Conservation (phyloP, 2,113 vertebrate genomes). For the Gobio gobio region DNA sequence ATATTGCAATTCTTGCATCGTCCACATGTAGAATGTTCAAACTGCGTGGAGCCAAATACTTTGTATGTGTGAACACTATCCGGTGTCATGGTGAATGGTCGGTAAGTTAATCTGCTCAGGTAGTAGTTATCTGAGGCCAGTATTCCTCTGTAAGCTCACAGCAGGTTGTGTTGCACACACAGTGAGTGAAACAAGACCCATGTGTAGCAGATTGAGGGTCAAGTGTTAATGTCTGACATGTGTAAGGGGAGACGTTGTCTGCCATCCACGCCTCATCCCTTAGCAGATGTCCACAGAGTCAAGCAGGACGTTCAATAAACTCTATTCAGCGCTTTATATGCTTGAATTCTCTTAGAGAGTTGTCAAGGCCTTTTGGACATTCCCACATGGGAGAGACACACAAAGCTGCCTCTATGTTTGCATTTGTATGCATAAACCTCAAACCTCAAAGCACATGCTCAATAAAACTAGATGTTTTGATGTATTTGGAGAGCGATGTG, state of each 20-base stretch:
- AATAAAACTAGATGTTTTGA: background rate
- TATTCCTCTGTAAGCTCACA: constrained; percentile 1
- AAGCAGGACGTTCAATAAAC: constrained; percentile 32
- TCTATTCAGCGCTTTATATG: constrained; percentile 43
- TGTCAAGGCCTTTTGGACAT: constrained; percentile 48
- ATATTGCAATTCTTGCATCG: background rate
- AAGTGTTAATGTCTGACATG: constrained; percentile 49
- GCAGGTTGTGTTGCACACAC: background rate
- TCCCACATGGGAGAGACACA: constrained; percentile 23
- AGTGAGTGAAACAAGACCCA: constrained; percentile 7
- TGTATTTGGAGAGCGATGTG: background rate
- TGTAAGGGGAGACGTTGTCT: constrained; percentile 46
- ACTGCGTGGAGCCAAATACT: background rate
- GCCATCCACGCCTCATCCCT: constrained; percentile 44
- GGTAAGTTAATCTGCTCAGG: constrained; percentile 34
- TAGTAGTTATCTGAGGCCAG: constrained; percentile 31
- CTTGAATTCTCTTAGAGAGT: constrained; percentile 42
- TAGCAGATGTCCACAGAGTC: constrained; percentile 41
- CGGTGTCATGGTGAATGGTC: constrained; percentile 4
- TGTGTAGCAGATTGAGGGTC: constrained; percentile 34
- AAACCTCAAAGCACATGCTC: constrained; percentile 3
- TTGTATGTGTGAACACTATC: constrained; percentile 9
- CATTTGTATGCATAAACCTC: constrained; percentile 21
- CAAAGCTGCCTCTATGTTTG: constrained; percentile 42
- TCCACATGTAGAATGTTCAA: background rate